A percentile compares a stretch with the other conserved stretches of the same genome.
phyloP scores from a whole-genome alignment of 2,888 invertebrate species.

The Torymus texanus region DNA sequence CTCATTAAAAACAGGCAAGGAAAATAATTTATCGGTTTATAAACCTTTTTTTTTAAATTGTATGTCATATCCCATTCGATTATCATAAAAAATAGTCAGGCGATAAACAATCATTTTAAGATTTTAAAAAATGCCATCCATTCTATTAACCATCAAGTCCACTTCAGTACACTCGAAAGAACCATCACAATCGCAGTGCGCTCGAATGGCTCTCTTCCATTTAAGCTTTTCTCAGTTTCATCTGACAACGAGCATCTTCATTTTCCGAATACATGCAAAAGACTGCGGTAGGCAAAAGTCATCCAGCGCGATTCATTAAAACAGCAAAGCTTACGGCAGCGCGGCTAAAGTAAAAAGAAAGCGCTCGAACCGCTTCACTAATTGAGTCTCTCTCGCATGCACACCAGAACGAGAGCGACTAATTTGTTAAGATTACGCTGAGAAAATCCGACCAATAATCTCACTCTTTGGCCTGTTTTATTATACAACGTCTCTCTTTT shows the following conservation, averaged over 20 bases:
- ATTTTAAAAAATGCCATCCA: too few species aligned
- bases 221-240: too few species aligned
- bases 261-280: not conserved
- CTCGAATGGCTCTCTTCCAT: not conserved
- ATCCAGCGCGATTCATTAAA: slow-evolving; percentile 37
- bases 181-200: too few species aligned
- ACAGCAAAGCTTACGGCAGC: slow-evolving; percentile 36
- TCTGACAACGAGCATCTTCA: slow-evolving; percentile 6
- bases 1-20: too few species aligned
- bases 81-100: too few species aligned
- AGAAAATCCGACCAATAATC: slow-evolving; percentile 58
- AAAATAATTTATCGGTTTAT: too few species aligned
- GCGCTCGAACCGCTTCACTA: slow-evolving; percentile 49
- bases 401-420: slow-evolving; percentile 52
- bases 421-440: slow-evolving; percentile 65
- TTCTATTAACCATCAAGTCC: too few species aligned
- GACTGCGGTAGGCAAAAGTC: not conserved
- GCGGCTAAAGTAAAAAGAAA: not conserved
- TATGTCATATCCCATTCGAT: too few species aligned
- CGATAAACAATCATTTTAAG: too few species aligned
- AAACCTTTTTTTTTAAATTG: too few species aligned
- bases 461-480: slow-evolving; percentile 10
- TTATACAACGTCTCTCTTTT: not conserved
- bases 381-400: slow-evolving; percentile 57
- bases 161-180: too few species aligned